These are phyloP conservation scores for Zaprionus nigranus DNA, from an alignment of 1,140 invertebrate genomes.

Conservation along the genomic window DNA sequence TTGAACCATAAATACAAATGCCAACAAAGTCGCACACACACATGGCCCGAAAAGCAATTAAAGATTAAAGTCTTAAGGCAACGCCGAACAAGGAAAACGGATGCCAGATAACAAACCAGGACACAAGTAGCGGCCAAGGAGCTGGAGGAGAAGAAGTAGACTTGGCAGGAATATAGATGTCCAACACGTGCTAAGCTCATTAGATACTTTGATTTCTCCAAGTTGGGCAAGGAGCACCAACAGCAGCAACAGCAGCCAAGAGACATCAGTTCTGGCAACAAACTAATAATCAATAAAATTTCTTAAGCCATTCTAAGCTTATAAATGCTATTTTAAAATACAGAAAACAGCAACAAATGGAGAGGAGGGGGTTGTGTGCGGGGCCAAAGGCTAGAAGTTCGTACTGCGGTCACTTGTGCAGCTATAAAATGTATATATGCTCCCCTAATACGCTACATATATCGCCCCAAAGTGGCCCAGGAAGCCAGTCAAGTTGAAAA, in stretches of 20 bases:
- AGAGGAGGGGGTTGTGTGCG: background rate
- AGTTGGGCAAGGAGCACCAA: background rate
- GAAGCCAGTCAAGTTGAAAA: slow-evolving; percentile 78
- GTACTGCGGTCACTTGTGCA: slow-evolving; percentile 27
- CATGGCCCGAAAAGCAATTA: slow-evolving; percentile 65
- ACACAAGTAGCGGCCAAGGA: slow-evolving; percentile 8
- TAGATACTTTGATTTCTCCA: slow-evolving; percentile 68
- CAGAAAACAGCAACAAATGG: slow-evolving; percentile 54
- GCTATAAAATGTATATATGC: slow-evolving; percentile 24
- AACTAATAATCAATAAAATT: slow-evolving; percentile 81
- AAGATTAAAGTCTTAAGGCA: slow-evolving; percentile 62
- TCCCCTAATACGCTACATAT: background rate
- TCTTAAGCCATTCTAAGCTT: slow-evolving; percentile 76
- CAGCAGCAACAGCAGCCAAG: slow-evolving; percentile 8
- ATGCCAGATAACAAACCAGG: slow-evolving; percentile 19
- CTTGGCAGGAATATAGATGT: slow-evolving; percentile 54
- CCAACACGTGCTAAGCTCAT: slow-evolving; percentile 80
- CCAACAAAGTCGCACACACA: slow-evolving; percentile 19
- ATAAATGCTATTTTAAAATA: slow-evolving; percentile 81
- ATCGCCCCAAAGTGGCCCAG: slow-evolving; percentile 48
- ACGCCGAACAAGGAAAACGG: slow-evolving; percentile 3
- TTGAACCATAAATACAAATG: slow-evolving; percentile 41
- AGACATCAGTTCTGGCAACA: slow-evolving; percentile 55
- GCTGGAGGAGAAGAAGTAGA: slow-evolving; percentile 5
- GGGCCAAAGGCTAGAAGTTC: slow-evolving; percentile 31